Conservation (phyloP, 2,888 invertebrate species). For the Aporophyla lueneburgensis region DNA sequence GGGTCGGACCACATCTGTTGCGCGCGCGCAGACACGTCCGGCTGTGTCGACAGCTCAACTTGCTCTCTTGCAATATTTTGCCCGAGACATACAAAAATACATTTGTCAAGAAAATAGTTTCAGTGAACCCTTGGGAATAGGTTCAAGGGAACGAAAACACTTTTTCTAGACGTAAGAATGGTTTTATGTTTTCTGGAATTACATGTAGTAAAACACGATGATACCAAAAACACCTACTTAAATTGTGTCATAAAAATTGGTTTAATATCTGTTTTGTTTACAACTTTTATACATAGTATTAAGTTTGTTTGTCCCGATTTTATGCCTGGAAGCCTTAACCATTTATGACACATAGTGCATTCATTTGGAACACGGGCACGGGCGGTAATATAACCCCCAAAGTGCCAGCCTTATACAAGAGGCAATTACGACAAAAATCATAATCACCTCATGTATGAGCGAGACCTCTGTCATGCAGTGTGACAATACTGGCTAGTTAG, state of each 20-base stretch:
- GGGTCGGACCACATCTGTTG: too few relatives aligned
- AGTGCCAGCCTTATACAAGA: not conserved
- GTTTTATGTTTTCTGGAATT: conserved; percentile 16
- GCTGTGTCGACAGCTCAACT: too few relatives aligned
- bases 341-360: not conserved
- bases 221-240: conserved; percentile 12
- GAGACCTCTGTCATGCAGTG: too few relatives aligned
- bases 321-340: not conserved
- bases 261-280: conserved; percentile 20
- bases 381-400: too few relatives aligned
- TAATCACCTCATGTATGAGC: too few relatives aligned
- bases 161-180: conserved; percentile 9
- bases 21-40: too few relatives aligned
- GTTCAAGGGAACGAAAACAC: conserved; percentile 19
- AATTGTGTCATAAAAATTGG: conserved; percentile 41
- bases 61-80: conserved; percentile 41
- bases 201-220: conserved; percentile 28
- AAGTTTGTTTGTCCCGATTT: not conserved
- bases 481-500: too few relatives aligned
- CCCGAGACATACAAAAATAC: conserved; percentile 34
- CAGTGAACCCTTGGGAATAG: conserved; percentile 20
- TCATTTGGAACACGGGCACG: not conserved
- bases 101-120: conserved; percentile 47
- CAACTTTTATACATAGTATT: conserved; percentile 9
- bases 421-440: not conserved